These are phyloP conservation scores for Pseudomugil gertrudae DNA, from an alignment of 2,797 vertebrate genomes.

Conservation along the genomic window DNA sequence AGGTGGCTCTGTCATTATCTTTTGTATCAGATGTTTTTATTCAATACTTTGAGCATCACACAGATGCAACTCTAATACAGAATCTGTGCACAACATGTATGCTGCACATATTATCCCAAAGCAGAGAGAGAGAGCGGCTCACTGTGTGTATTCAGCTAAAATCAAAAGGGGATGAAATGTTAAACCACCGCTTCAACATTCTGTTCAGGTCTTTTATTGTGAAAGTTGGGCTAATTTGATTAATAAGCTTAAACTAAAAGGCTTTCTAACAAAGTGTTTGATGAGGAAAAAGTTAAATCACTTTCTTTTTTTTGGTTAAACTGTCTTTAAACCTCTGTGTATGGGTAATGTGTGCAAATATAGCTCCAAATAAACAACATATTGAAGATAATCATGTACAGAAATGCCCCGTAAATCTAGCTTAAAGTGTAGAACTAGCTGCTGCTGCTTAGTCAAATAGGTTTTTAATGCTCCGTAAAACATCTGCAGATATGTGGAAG, in stretches of 20 bases:
- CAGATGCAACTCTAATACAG: not conserved
- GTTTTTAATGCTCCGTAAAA: conserved; percentile 19
- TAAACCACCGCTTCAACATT: conserved; percentile 34
- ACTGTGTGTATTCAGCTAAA: conserved; percentile 2
- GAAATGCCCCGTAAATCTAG: conserved; percentile 1
- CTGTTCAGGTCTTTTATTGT: not conserved
- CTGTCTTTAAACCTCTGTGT: not conserved
- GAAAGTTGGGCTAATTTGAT: conserved; percentile 29
- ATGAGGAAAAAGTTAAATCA: not conserved
- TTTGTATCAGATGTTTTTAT: not conserved
- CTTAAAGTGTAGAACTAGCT: conserved; percentile 14
- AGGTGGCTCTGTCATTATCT: not conserved
- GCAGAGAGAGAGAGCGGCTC: not conserved
- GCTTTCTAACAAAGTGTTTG: not conserved
- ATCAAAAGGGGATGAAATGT: conserved; percentile 10
- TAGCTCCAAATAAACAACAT: conserved; percentile 10
- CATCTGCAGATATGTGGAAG: conserved; percentile 17
- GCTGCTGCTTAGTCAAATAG: conserved; percentile 5
- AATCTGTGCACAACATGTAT: too few species aligned
- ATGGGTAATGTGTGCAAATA: conserved; percentile 23
- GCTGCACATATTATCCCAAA: not conserved
- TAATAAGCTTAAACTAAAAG: conserved; percentile 16
- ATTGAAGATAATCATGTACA: conserved; percentile 21
- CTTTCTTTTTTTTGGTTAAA: not conserved
- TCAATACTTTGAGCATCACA: not conserved